Evolutionary conservation across 2,888 invertebrate species (phyloP).

Genomic region (Chloroclystis v-ata): DNA sequence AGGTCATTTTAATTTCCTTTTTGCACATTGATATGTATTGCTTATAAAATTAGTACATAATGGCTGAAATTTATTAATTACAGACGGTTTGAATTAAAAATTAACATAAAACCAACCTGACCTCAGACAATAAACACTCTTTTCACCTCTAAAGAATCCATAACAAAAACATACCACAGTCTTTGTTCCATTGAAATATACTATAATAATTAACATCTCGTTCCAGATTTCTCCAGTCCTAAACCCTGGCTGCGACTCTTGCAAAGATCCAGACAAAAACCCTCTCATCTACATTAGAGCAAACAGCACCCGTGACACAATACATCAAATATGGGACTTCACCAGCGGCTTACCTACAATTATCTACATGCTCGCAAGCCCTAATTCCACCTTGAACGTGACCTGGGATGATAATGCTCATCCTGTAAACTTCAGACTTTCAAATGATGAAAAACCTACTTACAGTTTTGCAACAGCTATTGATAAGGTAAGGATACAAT

Average conservation of each 20-base stretch:
- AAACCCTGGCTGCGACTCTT: constrained; percentile 57
- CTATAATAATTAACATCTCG: not conserved
- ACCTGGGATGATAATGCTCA: constrained; percentile 47
- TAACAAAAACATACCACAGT: no score
- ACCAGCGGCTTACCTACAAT: constrained; percentile 76
- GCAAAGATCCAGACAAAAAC: constrained; percentile 43
- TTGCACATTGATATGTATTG: not conserved
- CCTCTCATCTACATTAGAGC: constrained; percentile 76
- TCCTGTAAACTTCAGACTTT: constrained; percentile 56
- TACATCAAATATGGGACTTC: constrained; percentile 84
- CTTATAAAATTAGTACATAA: not conserved
- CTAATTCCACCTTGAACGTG: constrained; percentile 65
- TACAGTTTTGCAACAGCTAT: constrained; percentile 80
- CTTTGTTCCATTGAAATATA: no score
- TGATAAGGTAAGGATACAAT: constrained; percentile 68
- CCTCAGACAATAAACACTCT: no score
- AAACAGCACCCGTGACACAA: constrained; percentile 74
- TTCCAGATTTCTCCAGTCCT: constrained; percentile 54
- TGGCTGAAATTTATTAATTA: no score
- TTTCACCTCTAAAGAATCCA: no score
- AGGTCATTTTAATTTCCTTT: not conserved
- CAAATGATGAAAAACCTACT: constrained; percentile 48
- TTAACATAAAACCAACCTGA: no score
- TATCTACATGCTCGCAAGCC: constrained; percentile 70
- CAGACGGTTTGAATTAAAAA: no score